Percentiles rank a stretch among this genome's conserved stretches.
Evolutionary conservation across 23 tunicate genomes (phyloP).

Genomic region (Trididemnum nubilum): DNA sequence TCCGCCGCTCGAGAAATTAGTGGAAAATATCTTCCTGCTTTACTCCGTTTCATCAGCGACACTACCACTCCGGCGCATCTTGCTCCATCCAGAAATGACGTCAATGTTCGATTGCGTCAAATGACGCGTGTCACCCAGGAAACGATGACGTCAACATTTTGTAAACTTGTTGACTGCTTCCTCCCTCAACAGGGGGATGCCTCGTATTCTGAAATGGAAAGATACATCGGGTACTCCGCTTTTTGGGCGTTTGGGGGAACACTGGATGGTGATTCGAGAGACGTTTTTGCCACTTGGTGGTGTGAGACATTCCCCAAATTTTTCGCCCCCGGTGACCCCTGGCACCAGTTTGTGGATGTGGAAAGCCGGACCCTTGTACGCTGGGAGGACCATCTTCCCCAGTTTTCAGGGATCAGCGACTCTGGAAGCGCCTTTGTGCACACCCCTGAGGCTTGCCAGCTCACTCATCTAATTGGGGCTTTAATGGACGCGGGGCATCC

Average conservation of each 20-base stretch:
- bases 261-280: constrained; percentile 62
- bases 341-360: constrained; percentile 71
- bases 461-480: constrained; percentile 60
- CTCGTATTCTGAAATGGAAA: constrained; percentile 48
- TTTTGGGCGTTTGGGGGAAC: constrained; percentile 97
- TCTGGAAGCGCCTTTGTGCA: constrained; percentile 71
- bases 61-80: constrained; percentile 63
- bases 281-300: constrained; percentile 78
- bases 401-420: constrained; percentile 70
- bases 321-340: constrained; percentile 54
- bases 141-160: constrained; percentile 88
- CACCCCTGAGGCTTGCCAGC: constrained; percentile 75
- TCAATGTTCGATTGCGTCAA: constrained; percentile 31
- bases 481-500: constrained; percentile 85
- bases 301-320: constrained; percentile 65
- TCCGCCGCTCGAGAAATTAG: constrained; percentile 13
- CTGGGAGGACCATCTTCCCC: constrained; percentile 86
- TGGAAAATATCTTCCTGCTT: constrained; percentile 43
- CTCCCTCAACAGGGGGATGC: constrained; percentile 38
- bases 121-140: constrained; percentile 50
- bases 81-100: constrained; percentile 5
- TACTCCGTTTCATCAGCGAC: constrained; percentile 41
- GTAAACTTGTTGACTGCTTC: constrained; percentile 68
- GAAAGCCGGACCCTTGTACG: constrained; percentile 63
- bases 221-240: constrained; percentile 70